Percentiles rank a stretch among this genome's conserved stretches.
Evolutionary conservation across 2,113 vertebrate species (phyloP).

Genomic region (Heptranchias perlo): DNA sequence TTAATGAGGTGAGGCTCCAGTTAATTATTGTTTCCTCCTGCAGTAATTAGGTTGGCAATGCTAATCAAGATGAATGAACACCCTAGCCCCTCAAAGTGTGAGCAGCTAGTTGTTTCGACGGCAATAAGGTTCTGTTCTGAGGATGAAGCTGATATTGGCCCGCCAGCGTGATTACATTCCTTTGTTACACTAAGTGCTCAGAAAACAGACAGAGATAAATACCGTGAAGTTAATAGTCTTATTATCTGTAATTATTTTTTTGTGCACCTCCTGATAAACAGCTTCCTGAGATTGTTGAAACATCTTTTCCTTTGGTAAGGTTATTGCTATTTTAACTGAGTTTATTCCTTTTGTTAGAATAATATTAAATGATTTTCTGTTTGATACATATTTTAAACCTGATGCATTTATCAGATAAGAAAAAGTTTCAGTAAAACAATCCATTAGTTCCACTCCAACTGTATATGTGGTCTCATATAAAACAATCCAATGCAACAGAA

Average conservation of each 20-base stretch:
- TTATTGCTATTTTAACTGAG: too few relatives aligned
- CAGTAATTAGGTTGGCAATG: conserved; percentile 94
- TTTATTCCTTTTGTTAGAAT: neutral
- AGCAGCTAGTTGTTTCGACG: conserved; percentile 47
- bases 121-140: conserved; percentile 69
- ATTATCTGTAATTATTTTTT: conserved; percentile 70
- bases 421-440: neutral
- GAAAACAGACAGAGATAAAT: conserved; percentile 61
- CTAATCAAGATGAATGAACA: conserved; percentile 88
- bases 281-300: neutral
- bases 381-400: neutral
- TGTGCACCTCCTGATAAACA: neutral
- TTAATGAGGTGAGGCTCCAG: conserved; percentile 97
- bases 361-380: neutral
- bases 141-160: conserved; percentile 69
- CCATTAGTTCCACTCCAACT: neutral
- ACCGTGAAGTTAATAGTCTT: conserved; percentile 70
- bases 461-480: neutral
- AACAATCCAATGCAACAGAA: neutral
- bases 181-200: conserved; percentile 65
- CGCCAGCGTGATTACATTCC: conserved; percentile 74
- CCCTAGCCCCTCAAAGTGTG: conserved; percentile 72
- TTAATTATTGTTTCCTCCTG: conserved; percentile 98
- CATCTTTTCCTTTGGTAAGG: neutral
- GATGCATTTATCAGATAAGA: neutral